Evolutionary conservation across 23 tunicate species (phyloP).

Genomic region (Halocynthia aurantium): DNA sequence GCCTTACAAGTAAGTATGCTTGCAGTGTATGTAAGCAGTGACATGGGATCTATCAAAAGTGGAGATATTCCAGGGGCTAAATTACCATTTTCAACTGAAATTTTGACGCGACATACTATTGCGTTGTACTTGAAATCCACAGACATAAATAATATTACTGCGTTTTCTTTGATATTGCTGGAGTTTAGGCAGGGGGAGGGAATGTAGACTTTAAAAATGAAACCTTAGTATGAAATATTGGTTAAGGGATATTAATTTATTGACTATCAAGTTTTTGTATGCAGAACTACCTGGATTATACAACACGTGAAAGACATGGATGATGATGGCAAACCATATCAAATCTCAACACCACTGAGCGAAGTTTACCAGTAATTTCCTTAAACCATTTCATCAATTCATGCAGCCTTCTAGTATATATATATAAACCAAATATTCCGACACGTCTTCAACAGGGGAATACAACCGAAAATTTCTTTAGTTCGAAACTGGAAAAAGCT

Average conservation of each 20-base stretch:
- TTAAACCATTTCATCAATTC: background rate
- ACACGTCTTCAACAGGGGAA: background rate
- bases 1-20: constrained; percentile 21
- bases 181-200: too few relatives aligned
- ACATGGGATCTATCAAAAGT: too few relatives aligned
- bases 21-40: background rate
- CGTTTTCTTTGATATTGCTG: too few relatives aligned
- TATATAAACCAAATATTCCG: background rate
- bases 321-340: constrained; percentile 10
- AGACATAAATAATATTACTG: too few relatives aligned
- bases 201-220: too few relatives aligned
- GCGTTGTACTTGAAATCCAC: too few relatives aligned
- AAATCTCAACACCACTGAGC: background rate
- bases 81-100: too few relatives aligned
- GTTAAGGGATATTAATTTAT: too few relatives aligned
- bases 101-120: too few relatives aligned
- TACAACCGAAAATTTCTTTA: background rate
- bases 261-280: too few relatives aligned
- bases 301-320: constrained; percentile 10
- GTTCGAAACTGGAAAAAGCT: constrained; percentile 19
- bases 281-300: constrained; percentile 16
- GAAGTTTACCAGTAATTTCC: constrained; percentile 20
- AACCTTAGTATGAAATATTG: too few relatives aligned
- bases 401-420: background rate
- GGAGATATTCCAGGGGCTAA: too few relatives aligned